A percentile compares a stretch with the other conserved stretches of the same genome.
Evolutionary conservation across 2,888 invertebrate genomes (phyloP).

Genomic region (Tenthredo distinguenda): DNA sequence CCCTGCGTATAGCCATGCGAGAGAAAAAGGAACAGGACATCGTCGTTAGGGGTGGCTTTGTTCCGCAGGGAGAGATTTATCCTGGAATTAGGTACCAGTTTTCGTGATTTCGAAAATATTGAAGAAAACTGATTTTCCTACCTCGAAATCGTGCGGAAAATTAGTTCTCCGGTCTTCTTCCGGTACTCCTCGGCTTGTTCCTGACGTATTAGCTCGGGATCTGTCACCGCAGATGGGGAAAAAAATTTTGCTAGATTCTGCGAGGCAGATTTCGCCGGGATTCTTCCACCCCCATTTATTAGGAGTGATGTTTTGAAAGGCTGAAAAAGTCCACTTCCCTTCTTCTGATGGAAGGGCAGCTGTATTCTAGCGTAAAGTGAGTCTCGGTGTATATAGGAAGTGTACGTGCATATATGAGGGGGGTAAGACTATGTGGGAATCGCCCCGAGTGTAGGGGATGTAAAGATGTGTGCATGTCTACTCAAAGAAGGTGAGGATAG

Average conservation of each 20-base stretch:
- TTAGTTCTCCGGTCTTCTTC: no score
- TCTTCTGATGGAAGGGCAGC: not conserved
- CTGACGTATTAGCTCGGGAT: not conserved
- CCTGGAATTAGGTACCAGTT: not conserved
- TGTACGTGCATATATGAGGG: not conserved
- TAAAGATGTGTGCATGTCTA: not conserved
- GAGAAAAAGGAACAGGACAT: not conserved
- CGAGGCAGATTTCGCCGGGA: not conserved
- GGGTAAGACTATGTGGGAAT: not conserved
- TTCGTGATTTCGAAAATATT: no score
- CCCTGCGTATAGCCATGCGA: not conserved
- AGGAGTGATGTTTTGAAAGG: not conserved
- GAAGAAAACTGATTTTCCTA: no score
- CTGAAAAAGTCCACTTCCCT: not conserved
- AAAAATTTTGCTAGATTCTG: not conserved
- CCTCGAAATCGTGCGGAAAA: no score
- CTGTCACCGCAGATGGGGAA: not conserved
- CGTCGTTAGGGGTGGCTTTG: no score
- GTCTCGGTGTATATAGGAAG: not conserved
- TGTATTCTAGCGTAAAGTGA: not conserved
- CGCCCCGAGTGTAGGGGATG: not conserved
- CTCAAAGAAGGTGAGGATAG: constrained; percentile 9
- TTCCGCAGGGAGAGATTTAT: not conserved
- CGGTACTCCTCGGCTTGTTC: no score
- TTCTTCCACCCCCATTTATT: not conserved